phyloP scores from a whole-genome alignment of 2,888 invertebrate genomes.

The Panopea generosa region DNA sequence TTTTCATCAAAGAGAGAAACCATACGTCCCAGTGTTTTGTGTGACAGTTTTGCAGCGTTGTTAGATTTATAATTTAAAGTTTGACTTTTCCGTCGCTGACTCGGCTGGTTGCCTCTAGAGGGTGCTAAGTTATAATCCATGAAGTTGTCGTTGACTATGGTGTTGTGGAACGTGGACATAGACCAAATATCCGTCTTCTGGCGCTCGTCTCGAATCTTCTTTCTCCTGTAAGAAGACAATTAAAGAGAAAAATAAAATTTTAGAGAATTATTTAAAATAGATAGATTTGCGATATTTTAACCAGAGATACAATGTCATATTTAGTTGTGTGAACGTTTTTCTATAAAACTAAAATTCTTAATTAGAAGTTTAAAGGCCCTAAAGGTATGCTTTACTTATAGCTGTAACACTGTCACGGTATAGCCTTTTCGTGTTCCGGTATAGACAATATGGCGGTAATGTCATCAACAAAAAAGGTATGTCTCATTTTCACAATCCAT shows the following conservation, averaged over 20 bases:
- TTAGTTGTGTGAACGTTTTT: too few relatives aligned
- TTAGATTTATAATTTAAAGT: neutral
- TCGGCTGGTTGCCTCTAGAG: neutral
- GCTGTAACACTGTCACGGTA: too few relatives aligned
- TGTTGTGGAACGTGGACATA: slow-evolving; percentile 47
- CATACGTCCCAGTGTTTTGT: neutral
- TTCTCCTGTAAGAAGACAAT: slow-evolving; percentile 24
- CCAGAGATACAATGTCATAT: too few relatives aligned
- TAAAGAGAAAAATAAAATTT: neutral
- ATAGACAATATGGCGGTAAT: too few relatives aligned
- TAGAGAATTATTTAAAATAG: neutral
- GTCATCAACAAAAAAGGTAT: too few relatives aligned
- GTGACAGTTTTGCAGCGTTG: neutral
- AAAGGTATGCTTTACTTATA: too few relatives aligned
- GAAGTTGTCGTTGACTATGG: slow-evolving; percentile 56
- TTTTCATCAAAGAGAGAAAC: slow-evolving; percentile 14
- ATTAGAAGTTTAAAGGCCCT: too few relatives aligned
- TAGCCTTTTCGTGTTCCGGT: too few relatives aligned
- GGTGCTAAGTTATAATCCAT: slow-evolving; percentile 41
- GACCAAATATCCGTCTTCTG: slow-evolving; percentile 54
- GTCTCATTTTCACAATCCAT: too few relatives aligned
- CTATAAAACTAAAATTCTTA: too few relatives aligned
- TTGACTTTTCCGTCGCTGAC: neutral
- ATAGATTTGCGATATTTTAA: too few relatives aligned
- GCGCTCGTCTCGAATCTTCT: slow-evolving; percentile 37